These are phyloP conservation scores for Megaceryle alcyon DNA, from an alignment of 2,797 vertebrate genomes.

Conservation along the genomic window DNA sequence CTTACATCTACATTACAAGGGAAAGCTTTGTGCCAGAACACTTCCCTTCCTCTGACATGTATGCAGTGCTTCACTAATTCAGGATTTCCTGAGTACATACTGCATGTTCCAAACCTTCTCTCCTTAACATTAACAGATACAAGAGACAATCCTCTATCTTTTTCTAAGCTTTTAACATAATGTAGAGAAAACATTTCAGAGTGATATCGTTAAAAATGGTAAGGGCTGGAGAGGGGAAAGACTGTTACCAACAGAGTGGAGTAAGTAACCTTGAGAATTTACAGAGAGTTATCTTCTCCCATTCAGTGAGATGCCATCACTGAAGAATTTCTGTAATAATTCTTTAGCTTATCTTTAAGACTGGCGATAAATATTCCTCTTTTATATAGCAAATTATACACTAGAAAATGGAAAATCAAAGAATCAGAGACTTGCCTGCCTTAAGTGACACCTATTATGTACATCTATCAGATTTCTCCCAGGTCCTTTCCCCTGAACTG, in stretches of 20 bases:
- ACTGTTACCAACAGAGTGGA: neutral
- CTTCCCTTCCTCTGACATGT: neutral
- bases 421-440: neutral
- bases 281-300: neutral
- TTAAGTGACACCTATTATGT: neutral
- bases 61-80: neutral
- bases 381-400: neutral
- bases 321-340: neutral
- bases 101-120: neutral
- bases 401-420: neutral
- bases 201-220: neutral
- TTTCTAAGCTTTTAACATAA: neutral
- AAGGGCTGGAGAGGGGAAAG: neutral
- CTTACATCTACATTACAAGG: neutral
- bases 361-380: neutral
- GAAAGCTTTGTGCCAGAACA: neutral
- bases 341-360: neutral
- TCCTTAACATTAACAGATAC: neutral
- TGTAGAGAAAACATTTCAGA: neutral
- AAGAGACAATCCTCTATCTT: neutral
- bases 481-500: neutral
- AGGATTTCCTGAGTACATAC: conserved; percentile 4
- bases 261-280: neutral
- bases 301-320: neutral
- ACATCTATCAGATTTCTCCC: neutral